Percentiles rank a stretch among this genome's conserved stretches.
Evolutionary conservation across 2,113 vertebrate genomes (phyloP).

Genomic region (Holacanthus passer): DNA sequence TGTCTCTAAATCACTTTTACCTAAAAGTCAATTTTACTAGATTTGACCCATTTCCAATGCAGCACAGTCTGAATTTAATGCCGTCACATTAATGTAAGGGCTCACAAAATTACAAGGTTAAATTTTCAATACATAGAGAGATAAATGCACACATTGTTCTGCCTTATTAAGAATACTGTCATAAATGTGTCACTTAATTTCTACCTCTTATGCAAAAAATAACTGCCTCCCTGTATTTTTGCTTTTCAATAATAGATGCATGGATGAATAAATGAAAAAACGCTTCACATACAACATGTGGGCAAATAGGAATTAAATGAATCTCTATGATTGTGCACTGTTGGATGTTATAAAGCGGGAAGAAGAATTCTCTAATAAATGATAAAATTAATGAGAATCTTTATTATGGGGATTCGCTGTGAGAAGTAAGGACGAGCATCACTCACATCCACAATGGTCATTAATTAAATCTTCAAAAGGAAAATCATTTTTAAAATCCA

Average conservation of each 20-base stretch:
- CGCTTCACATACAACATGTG: neutral
- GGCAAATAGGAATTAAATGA: neutral
- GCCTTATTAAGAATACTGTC: neutral
- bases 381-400: neutral
- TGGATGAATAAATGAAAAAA: neutral
- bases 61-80: neutral
- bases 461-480: constrained; percentile 22
- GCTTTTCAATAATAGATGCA: neutral
- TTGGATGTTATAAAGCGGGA: neutral
- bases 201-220: neutral
- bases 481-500: constrained; percentile 3
- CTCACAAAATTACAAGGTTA: neutral
- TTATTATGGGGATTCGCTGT: neutral
- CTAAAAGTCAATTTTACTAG: neutral
- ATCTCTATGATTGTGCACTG: neutral
- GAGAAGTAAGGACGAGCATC: neutral
- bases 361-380: constrained; percentile 1
- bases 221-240: neutral
- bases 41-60: neutral
- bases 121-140: neutral
- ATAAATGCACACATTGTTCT: neutral
- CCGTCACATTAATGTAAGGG: neutral
- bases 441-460: neutral
- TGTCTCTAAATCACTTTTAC: neutral
- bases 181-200: neutral